Conservation (phyloP, 2,797 vertebrate genomes). For the Anguilla obscura region DNA sequence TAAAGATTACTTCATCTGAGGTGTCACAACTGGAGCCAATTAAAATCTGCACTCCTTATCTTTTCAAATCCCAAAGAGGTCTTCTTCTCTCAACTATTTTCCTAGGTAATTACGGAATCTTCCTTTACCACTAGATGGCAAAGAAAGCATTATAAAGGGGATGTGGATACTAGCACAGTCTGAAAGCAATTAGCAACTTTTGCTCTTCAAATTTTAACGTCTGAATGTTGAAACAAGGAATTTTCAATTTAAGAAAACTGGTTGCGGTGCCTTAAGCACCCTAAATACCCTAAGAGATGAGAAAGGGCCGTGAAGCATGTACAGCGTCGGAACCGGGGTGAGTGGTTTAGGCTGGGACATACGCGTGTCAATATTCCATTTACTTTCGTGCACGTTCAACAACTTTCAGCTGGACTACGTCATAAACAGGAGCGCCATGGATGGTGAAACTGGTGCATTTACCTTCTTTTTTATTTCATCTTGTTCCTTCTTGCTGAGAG, state of each 20-base stretch:
- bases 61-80: neutral
- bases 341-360: too few species aligned
- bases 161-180: neutral
- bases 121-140: too few species aligned
- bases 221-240: neutral
- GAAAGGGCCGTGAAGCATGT: neutral
- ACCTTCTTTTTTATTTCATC: conserved; percentile 99
- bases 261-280: neutral
- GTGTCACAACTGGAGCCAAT: neutral
- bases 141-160: too few species aligned
- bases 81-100: neutral
- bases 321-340: too few species aligned
- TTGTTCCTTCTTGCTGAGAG: conserved; percentile 96
- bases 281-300: conserved; percentile 42
- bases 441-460: conserved; percentile 38
- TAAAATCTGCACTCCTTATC: neutral
- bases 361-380: too few species aligned
- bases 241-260: neutral
- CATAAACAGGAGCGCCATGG: neutral
- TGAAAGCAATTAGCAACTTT: neutral
- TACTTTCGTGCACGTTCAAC: neutral
- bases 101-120: too few species aligned
- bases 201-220: neutral
- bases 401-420: neutral
- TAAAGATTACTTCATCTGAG: neutral